Conservation (phyloP, 1,140 invertebrate genomes). For the Bombus polaris region DNA sequence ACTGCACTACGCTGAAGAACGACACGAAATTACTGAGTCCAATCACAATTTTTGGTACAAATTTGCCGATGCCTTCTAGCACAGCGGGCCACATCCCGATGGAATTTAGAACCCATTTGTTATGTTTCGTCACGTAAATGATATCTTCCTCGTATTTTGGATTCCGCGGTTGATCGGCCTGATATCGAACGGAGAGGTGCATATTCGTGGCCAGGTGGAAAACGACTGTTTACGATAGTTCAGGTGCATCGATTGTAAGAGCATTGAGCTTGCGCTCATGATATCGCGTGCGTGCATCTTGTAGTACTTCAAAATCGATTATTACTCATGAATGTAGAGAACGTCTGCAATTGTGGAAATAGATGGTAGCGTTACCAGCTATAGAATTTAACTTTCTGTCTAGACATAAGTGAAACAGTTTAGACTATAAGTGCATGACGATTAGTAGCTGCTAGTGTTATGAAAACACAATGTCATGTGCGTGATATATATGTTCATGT, state of each 20-base stretch:
- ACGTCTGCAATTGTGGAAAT: neutral
- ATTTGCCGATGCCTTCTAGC: neutral
- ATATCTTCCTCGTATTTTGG: slow-evolving; percentile 27
- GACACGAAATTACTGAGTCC: slow-evolving; percentile 24
- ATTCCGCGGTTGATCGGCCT: neutral
- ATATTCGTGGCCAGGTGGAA: neutral
- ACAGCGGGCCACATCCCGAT: slow-evolving; percentile 63
- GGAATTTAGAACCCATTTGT: slow-evolving; percentile 39
- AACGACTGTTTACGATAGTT: slow-evolving; percentile 19
- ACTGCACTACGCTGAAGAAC: slow-evolving; percentile 37
- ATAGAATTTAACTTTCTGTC: neutral
- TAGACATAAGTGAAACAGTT: neutral
- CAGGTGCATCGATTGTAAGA: slow-evolving; percentile 42
- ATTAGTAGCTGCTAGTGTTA: neutral
- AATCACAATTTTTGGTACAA: slow-evolving; percentile 20
- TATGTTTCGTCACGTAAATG: slow-evolving; percentile 25
- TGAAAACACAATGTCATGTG: too few species aligned
- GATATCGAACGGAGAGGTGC: neutral
- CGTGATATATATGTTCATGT: neutral
- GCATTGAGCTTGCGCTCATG: slow-evolving; percentile 2
- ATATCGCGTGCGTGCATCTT: neutral
- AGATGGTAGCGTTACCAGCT: too few species aligned
- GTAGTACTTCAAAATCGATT: neutral
- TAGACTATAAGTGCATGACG: neutral
- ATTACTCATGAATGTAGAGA: neutral